phyloP scores from a whole-genome alignment of 92 coral and sea anemone species.

The Virgularia gustaviana region DNA sequence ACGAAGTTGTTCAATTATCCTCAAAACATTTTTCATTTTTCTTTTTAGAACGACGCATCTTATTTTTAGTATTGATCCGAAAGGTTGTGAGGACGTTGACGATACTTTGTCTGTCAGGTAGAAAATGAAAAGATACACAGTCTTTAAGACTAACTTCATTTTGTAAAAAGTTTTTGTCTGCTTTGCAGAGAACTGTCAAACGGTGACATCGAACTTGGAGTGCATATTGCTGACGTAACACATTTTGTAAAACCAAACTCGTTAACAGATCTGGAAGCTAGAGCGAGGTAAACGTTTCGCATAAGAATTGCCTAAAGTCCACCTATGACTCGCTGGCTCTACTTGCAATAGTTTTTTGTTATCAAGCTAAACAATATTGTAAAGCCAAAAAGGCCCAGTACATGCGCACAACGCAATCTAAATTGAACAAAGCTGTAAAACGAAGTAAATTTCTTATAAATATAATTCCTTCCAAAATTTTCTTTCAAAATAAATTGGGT shows the following conservation, averaged over 20 bases:
- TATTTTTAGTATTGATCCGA: slow-evolving; percentile 86
- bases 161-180: too few relatives aligned
- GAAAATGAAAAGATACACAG: not conserved
- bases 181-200: slow-evolving; percentile 50
- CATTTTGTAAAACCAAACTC: slow-evolving; percentile 80
- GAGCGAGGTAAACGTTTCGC: slow-evolving; percentile 59
- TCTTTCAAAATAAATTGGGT: too few relatives aligned
- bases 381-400: too few relatives aligned
- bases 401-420: too few relatives aligned
- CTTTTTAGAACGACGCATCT: slow-evolving; percentile 65
- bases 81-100: slow-evolving; percentile 94
- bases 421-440: too few relatives aligned
- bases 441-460: too few relatives aligned
- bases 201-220: slow-evolving; percentile 80
- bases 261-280: slow-evolving; percentile 85
- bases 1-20: not conserved
- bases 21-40: not conserved
- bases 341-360: too few relatives aligned
- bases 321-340: not conserved
- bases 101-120: slow-evolving; percentile 85
- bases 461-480: too few relatives aligned
- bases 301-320: not conserved
- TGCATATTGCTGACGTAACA: slow-evolving; percentile 89
- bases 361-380: too few relatives aligned
- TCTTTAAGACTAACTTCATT: too few relatives aligned